Evolutionary conservation across 2,113 vertebrate species (phyloP).

Genomic region (Hippocampus mohnikei): DNA sequence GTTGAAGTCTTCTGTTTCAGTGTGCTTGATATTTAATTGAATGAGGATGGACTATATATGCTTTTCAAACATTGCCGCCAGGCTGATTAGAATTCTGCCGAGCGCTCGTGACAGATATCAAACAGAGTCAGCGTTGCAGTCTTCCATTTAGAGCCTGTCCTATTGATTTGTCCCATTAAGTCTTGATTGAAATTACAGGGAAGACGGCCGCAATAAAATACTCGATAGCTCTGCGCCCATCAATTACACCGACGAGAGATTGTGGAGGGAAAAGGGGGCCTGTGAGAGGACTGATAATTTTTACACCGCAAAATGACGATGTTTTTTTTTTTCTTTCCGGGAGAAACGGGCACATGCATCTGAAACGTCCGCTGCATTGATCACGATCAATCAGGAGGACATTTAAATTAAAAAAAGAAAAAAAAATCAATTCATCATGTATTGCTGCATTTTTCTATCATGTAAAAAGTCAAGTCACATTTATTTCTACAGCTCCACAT

Average conservation of each 20-base stretch:
- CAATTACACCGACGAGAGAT: constrained; percentile 41
- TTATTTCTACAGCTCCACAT: too few species aligned
- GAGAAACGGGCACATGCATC: constrained; percentile 18
- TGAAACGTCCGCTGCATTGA: constrained; percentile 14
- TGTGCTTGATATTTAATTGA: constrained; percentile 7
- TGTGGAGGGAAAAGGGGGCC: constrained; percentile 28
- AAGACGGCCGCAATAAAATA: constrained; percentile 45
- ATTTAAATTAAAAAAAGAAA: not conserved
- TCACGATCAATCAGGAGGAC: constrained; percentile 5
- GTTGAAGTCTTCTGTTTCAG: not conserved
- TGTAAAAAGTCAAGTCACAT: not conserved
- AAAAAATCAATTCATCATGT: not conserved
- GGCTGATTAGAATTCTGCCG: constrained; percentile 27
- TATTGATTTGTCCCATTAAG: constrained; percentile 57
- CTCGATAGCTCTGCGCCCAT: constrained; percentile 40
- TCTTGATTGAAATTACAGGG: constrained; percentile 57
- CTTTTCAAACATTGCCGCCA: constrained; percentile 6
- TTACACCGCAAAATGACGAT: constrained; percentile 17
- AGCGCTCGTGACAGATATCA: constrained; percentile 32
- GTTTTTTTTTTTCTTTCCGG: constrained; percentile 19
- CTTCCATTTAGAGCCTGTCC: constrained; percentile 44
- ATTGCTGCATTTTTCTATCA: not conserved
- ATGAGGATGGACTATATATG: constrained; percentile 3
- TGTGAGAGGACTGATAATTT: constrained; percentile 34
- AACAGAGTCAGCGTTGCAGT: constrained; percentile 42